Evolutionary conservation across 2,113 vertebrate species (phyloP).

Genomic region (Synchiropus splendidus): DNA sequence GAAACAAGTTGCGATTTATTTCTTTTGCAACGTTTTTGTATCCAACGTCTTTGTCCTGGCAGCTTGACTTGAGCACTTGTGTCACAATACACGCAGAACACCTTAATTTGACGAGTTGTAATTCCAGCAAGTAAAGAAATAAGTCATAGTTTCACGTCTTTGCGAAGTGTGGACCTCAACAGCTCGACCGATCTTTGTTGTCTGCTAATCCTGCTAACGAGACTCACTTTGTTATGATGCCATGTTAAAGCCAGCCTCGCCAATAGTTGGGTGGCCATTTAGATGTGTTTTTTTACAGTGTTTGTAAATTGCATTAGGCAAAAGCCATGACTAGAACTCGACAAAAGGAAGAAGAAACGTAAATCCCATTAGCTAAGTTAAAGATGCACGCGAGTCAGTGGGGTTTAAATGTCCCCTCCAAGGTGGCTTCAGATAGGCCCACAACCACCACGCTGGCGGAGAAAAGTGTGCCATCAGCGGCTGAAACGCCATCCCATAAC

Average conservation of each 20-base stretch:
- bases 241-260: conserved; percentile 42
- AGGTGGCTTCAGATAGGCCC: conserved; percentile 49
- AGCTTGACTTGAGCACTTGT: too few relatives aligned
- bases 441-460: conserved; percentile 7
- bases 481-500: background rate
- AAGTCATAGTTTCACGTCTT: too few relatives aligned
- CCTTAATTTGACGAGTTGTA: too few relatives aligned
- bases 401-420: conserved; percentile 60
- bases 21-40: background rate
- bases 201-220: conserved; percentile 34
- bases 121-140: too few relatives aligned
- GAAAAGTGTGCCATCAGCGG: background rate
- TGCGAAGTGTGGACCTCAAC: background rate
- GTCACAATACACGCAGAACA: too few relatives aligned
- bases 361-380: conserved; percentile 30
- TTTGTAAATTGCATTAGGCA: background rate
- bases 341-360: too few relatives aligned
- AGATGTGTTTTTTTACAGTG: background rate
- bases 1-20: conserved; percentile 8
- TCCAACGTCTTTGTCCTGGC: conserved; percentile 9
- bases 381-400: conserved; percentile 18
- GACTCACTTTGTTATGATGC: conserved; percentile 57
- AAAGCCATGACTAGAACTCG: too few relatives aligned
- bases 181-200: conserved; percentile 45
- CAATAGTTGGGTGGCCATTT: conserved; percentile 13